phyloP scores from a whole-genome alignment of 1,140 invertebrate species.

The Trichonephila inaurata region DNA sequence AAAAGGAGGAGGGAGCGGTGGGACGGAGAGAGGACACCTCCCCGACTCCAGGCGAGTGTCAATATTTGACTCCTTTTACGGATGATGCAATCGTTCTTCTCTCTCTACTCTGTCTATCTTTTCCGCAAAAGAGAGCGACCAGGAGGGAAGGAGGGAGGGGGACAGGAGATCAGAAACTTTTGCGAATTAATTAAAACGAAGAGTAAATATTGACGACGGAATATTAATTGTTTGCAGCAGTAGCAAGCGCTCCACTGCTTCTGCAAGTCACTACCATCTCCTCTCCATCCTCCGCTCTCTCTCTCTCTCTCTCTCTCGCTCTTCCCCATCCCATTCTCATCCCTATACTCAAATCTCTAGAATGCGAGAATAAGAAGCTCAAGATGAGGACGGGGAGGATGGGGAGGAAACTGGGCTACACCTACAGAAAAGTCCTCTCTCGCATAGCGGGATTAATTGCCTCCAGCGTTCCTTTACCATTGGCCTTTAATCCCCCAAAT shows the following conservation, averaged over 20 bases:
- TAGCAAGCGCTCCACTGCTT: conserved; percentile 4
- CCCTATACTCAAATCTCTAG: conserved; percentile 39
- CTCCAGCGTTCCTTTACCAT: conserved; percentile 61
- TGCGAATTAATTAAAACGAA: conserved; percentile 77
- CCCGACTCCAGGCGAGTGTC: conserved; percentile 72
- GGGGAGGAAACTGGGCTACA: conserved; percentile 14
- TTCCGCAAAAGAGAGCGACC: conserved; percentile 52
- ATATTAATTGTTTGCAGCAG: conserved; percentile 77
- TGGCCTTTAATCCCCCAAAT: conserved; percentile 75
- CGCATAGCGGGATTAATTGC: conserved; percentile 71
- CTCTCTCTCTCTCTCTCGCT: background rate
- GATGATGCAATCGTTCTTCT: conserved; percentile 68
- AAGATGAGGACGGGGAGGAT: conserved; percentile 18
- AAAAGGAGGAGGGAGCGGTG: background rate
- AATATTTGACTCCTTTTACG: conserved; percentile 76
- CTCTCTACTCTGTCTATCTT: conserved; percentile 41
- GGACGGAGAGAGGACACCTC: background rate
- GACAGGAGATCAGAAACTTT: conserved; percentile 76
- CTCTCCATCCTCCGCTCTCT: no score
- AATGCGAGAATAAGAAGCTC: conserved; percentile 66
- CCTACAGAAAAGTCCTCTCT: conserved; percentile 58
- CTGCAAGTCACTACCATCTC: background rate
- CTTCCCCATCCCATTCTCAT: background rate
- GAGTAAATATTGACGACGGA: conserved; percentile 77
- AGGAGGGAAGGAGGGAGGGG: conserved; percentile 29